Conservation (phyloP, 2,113 vertebrate genomes). For the Rafetus swinhoei region DNA sequence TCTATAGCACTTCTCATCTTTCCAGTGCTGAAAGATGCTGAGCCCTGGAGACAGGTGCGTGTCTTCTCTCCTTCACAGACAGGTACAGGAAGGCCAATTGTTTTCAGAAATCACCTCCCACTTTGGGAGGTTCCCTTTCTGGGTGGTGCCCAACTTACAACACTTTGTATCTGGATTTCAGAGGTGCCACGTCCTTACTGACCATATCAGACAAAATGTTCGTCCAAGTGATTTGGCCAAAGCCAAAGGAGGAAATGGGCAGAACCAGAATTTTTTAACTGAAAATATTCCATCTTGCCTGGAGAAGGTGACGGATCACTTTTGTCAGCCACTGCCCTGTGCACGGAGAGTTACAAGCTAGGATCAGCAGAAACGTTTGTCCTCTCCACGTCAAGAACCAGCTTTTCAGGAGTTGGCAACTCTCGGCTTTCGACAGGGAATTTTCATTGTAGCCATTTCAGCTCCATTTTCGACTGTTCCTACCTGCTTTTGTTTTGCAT, state of each 20-base stretch:
- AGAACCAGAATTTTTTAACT: not conserved
- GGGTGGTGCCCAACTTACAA: not conserved
- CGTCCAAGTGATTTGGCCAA: not conserved
- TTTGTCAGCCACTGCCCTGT: not conserved
- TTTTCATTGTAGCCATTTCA: not conserved
- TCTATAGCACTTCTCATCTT: not conserved
- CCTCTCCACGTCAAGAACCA: fast-evolving
- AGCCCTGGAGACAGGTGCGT: not conserved
- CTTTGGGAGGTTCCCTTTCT: too few relatives aligned
- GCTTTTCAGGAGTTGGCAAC: not conserved
- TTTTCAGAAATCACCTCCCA: not conserved
- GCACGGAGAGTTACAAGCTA: not conserved
- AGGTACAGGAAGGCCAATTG: not conserved
- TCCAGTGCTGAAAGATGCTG: not conserved
- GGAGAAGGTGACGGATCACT: not conserved
- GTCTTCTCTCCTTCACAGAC: not conserved
- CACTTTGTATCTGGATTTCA: not conserved
- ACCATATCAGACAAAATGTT: not conserved
- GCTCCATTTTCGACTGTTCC: not conserved
- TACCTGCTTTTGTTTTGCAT: not conserved
- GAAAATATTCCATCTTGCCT: not conserved
- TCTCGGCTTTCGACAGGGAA: not conserved
- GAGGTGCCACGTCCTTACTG: not conserved
- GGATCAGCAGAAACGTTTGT: not conserved
- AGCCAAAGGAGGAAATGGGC: not conserved